Conservation (phyloP, 2,113 vertebrate species). For the Bambusicola thoracicus region DNA sequence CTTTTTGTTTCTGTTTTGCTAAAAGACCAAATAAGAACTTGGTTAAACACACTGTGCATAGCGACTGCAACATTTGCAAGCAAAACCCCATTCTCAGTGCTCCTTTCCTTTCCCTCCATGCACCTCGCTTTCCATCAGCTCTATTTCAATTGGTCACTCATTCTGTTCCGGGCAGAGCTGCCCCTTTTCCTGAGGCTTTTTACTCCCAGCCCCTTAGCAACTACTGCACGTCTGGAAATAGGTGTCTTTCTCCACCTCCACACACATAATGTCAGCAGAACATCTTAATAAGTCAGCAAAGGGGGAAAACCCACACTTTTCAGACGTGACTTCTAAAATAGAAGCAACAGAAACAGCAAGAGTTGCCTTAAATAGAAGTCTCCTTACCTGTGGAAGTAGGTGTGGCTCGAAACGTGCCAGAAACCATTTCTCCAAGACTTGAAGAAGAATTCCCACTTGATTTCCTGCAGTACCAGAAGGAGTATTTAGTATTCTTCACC, state of each 20-base stretch:
- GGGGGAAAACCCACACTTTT: not conserved
- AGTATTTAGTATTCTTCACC: not conserved
- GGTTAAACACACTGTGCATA: constrained; percentile 63
- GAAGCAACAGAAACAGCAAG: not conserved
- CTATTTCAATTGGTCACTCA: not conserved
- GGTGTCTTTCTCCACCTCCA: not conserved
- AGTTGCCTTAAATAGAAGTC: not conserved
- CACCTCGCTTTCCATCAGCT: not conserved
- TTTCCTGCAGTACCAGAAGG: constrained; percentile 81
- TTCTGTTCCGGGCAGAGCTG: not conserved
- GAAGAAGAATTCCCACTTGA: constrained; percentile 97
- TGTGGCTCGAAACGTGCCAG: constrained; percentile 93
- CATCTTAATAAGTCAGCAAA: not conserved
- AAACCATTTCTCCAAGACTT: constrained; percentile 97
- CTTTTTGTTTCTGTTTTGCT: constrained; percentile 99
- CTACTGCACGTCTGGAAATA: not conserved
- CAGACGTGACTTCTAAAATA: not conserved
- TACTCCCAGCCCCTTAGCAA: not conserved
- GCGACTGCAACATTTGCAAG: not conserved
- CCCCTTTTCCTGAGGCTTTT: not conserved
- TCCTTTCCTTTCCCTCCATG: not conserved
- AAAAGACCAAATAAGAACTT: constrained; percentile 77
- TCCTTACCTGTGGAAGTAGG: constrained; percentile 89
- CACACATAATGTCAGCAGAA: not conserved
- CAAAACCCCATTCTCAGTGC: not conserved